Percentiles rank a stretch among this genome's conserved stretches.
phyloP scores from a whole-genome alignment of 2,113 vertebrate genomes.

The Hipposideros armiger region DNA sequence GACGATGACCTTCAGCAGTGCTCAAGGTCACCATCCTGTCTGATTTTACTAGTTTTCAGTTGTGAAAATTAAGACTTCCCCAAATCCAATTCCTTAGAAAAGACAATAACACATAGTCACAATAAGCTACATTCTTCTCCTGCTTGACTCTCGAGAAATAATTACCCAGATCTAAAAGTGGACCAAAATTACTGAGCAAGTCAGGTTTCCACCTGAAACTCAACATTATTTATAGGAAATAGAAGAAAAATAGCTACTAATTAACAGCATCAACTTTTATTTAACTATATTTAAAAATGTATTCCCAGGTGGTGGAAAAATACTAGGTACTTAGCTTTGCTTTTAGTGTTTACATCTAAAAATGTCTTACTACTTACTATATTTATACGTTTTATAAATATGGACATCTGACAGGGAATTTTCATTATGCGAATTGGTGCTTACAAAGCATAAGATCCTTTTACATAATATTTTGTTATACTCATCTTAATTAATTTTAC shows the following conservation, averaged over 20 bases:
- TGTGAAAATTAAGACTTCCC: not conserved
- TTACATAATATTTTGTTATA: not conserved
- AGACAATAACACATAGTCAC: not conserved
- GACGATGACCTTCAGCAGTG: not conserved
- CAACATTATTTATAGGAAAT: slow-evolving; percentile 61
- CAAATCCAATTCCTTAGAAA: not conserved
- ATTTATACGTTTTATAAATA: slow-evolving; percentile 46
- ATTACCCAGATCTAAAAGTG: not conserved
- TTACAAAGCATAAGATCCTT: slow-evolving; percentile 27
- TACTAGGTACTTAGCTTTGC: slow-evolving; percentile 61
- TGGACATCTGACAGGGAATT: not conserved
- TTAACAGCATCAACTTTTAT: slow-evolving; percentile 73
- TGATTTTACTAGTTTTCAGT: not conserved
- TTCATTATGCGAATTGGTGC: not conserved
- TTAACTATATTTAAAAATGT: slow-evolving; percentile 74
- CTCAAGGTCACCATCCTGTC: slow-evolving; percentile 16
- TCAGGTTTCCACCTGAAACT: slow-evolving; percentile 20
- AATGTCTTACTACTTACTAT: slow-evolving; percentile 38
- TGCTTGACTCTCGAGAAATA: not conserved
- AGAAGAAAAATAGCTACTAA: slow-evolving; percentile 78
- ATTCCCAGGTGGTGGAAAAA: slow-evolving; percentile 48
- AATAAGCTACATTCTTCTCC: not conserved
- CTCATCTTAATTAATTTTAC: not conserved
- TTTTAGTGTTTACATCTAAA: slow-evolving; percentile 61
- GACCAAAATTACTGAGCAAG: not conserved